Percentiles rank a stretch among this genome's conserved stretches.
Evolutionary conservation across 2,113 vertebrate genomes (phyloP).

Genomic region (Zapornia atra): DNA sequence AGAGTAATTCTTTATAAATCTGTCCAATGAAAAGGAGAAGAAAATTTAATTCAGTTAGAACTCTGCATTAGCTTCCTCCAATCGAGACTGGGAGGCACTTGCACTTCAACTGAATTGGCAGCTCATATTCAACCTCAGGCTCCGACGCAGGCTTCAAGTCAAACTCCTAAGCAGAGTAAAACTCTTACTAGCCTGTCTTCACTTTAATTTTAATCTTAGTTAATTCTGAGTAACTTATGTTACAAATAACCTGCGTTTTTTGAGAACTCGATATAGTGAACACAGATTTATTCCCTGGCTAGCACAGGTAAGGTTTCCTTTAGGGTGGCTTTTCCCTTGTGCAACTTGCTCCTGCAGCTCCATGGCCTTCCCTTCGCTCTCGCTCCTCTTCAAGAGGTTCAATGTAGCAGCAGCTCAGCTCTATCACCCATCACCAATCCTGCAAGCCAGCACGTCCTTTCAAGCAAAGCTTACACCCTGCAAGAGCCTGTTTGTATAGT

Average conservation of each 20-base stretch:
- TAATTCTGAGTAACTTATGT: slow-evolving; percentile 26
- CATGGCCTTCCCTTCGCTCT: background rate
- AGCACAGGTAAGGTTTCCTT: background rate
- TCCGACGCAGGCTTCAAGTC: background rate
- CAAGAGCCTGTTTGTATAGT: slow-evolving; percentile 18
- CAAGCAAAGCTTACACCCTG: background rate
- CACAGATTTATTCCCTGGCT: background rate
- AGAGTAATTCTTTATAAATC: background rate
- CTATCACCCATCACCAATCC: background rate
- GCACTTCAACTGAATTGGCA: background rate
- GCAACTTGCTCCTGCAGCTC: background rate
- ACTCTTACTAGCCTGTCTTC: slow-evolving; percentile 27
- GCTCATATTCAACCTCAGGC: slow-evolving; percentile 17
- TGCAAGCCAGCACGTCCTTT: background rate
- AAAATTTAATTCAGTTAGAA: background rate
- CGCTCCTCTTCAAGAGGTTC: background rate
- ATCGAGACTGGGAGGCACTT: background rate
- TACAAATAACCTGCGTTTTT: background rate
- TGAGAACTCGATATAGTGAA: background rate
- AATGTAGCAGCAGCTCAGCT: background rate
- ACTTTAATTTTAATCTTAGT: slow-evolving; percentile 32
- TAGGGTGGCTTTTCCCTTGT: background rate
- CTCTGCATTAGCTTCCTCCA: background rate
- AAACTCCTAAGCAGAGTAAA: slow-evolving; percentile 29
- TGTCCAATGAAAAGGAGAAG: background rate